phyloP scores from a whole-genome alignment of 2,888 invertebrate genomes.

The Drepana falcataria region DNA sequence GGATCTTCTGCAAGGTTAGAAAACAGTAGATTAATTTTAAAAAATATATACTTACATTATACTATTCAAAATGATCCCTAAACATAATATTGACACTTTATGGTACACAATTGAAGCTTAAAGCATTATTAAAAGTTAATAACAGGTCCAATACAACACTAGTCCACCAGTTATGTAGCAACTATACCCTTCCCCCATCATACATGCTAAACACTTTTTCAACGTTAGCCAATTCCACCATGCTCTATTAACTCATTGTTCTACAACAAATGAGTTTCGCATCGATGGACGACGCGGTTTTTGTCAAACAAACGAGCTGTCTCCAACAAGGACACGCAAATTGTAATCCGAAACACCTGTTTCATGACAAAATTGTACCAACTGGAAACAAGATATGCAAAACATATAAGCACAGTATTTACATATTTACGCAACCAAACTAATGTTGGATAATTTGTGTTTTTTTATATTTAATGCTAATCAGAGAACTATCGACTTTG shows the following conservation, averaged over 20 bases:
- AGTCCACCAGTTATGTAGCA: too few relatives aligned
- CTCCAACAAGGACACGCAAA: slow-evolving; percentile 47
- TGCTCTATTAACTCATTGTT: slow-evolving; percentile 35
- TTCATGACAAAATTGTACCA: slow-evolving; percentile 9
- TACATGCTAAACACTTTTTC: not conserved
- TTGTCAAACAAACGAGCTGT: slow-evolving; percentile 31
- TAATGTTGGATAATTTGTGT: not conserved
- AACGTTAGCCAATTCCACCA: slow-evolving; percentile 18
- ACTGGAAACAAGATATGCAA: not conserved
- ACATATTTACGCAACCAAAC: not conserved
- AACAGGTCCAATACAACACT: too few relatives aligned
- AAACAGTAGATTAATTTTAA: not conserved
- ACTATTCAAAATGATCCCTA: too few relatives aligned
- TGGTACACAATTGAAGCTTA: too few relatives aligned
- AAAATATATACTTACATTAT: not conserved
- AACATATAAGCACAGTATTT: not conserved
- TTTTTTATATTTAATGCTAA: too few relatives aligned
- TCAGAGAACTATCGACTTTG: too few relatives aligned
- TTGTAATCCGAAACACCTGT: slow-evolving; percentile 39
- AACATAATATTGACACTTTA: too few relatives aligned
- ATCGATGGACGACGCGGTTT: slow-evolving; percentile 24
- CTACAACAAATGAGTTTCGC: slow-evolving; percentile 20
- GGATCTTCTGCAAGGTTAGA: slow-evolving; percentile 43
- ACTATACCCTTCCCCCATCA: too few relatives aligned
- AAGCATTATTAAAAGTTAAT: too few relatives aligned